Conservation (phyloP, 2,113 vertebrate genomes). For the Callocephalon fimbriatum region DNA sequence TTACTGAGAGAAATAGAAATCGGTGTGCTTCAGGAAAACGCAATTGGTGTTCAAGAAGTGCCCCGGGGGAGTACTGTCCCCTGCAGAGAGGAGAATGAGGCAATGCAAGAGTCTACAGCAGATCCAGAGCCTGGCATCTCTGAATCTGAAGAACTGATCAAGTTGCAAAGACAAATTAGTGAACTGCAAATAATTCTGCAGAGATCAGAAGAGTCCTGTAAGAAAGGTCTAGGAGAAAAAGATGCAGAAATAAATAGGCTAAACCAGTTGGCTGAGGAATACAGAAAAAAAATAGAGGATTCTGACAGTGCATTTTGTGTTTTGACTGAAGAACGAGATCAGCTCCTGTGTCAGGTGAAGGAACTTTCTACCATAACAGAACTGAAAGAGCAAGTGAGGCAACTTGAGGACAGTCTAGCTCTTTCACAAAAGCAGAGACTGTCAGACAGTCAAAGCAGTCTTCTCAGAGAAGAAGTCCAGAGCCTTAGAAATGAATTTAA, state of each 20-base stretch:
- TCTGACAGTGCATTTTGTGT: slow-evolving; percentile 52
- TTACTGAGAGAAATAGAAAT: neutral
- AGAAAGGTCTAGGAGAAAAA: slow-evolving; percentile 63
- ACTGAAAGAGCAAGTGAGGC: slow-evolving; percentile 74
- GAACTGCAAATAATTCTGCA: slow-evolving; percentile 59
- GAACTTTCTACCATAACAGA: slow-evolving; percentile 53
- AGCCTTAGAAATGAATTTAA: slow-evolving; percentile 80
- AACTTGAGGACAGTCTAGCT: slow-evolving; percentile 69
- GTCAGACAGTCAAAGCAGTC: slow-evolving; percentile 73
- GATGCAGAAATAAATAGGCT: slow-evolving; percentile 80
- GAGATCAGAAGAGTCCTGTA: slow-evolving; percentile 64
- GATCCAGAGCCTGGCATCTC: neutral
- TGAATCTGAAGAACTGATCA: slow-evolving; percentile 48
- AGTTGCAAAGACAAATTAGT: slow-evolving; percentile 41
- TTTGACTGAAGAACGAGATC: slow-evolving; percentile 77
- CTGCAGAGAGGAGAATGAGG: neutral
- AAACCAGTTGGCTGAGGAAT: slow-evolving; percentile 72
- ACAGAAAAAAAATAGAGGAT: slow-evolving; percentile 73
- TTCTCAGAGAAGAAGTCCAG: slow-evolving; percentile 85
- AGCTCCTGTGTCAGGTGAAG: slow-evolving; percentile 70
- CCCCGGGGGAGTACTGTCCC: neutral
- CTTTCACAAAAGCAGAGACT: slow-evolving; percentile 73
- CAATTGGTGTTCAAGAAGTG: neutral
- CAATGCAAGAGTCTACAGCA: neutral
- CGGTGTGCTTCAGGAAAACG: neutral